Evolutionary conservation across 2,113 vertebrate species (phyloP).

Genomic region (Anser brachyrhynchus): DNA sequence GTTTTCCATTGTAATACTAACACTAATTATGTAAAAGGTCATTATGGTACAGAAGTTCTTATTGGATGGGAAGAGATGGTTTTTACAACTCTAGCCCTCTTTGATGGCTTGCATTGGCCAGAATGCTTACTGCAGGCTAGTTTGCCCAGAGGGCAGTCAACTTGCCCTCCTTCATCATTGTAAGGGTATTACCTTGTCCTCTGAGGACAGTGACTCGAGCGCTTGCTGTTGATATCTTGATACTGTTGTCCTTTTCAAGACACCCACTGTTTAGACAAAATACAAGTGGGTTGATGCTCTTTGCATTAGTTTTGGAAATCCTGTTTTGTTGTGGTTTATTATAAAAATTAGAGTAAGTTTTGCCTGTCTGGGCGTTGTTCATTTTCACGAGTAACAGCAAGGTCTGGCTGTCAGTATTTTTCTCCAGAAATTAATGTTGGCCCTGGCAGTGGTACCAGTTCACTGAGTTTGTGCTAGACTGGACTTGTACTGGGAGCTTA

Average conservation of each 20-base stretch:
- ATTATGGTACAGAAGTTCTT: neutral
- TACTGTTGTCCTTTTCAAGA: neutral
- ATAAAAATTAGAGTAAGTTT: neutral
- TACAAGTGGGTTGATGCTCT: neutral
- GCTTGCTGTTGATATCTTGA: neutral
- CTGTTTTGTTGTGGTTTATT: neutral
- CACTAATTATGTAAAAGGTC: neutral
- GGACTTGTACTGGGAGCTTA: neutral
- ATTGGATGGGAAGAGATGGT: neutral
- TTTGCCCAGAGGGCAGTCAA: neutral
- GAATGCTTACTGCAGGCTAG: neutral
- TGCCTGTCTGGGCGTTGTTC: neutral
- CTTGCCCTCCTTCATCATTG: fast-evolving
- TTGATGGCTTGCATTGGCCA: neutral
- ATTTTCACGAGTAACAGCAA: neutral
- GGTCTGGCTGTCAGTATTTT: neutral
- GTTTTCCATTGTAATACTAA: neutral
- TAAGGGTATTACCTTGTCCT: neutral
- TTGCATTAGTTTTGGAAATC: neutral
- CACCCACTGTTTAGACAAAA: neutral
- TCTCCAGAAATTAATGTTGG: neutral
- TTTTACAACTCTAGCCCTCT: neutral
- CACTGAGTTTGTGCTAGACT: neutral
- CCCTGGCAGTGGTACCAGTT: neutral
- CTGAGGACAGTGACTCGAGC: neutral